phyloP scores from a whole-genome alignment of 2,888 invertebrate species.

The Rhabditoides inermis region DNA sequence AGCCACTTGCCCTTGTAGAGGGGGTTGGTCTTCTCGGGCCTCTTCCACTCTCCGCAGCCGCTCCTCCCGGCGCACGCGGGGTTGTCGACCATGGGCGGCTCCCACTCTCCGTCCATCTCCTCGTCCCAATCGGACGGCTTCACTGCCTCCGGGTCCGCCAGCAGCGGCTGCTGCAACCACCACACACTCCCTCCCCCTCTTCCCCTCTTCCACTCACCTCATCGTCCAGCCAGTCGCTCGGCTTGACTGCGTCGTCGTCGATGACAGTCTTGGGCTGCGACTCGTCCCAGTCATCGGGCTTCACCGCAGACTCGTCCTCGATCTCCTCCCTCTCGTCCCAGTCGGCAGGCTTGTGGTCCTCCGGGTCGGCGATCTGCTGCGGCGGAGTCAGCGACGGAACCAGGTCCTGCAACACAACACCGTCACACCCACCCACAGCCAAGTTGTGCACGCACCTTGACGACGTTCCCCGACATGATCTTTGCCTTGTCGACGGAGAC shows the following conservation, averaged over 20 bases:
- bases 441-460: conserved; percentile 22
- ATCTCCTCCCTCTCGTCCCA: conserved; percentile 79
- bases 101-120: conserved; percentile 98
- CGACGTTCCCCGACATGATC: conserved; percentile 36
- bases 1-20: conserved; percentile 77
- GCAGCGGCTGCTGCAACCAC: conserved; percentile 60
- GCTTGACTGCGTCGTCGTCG: conserved; percentile 39
- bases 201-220: no score
- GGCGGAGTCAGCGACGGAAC: conserved; percentile 85
- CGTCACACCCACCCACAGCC: not conserved
- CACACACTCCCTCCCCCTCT: not conserved
- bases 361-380: conserved; percentile 82
- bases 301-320: conserved; percentile 60
- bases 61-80: conserved; percentile 58
- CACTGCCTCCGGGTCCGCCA: conserved; percentile 73
- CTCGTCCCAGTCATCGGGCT: conserved; percentile 82
- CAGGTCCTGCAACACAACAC: conserved; percentile 26
- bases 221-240: conserved; percentile 64
- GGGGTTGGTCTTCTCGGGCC: conserved; percentile 60
- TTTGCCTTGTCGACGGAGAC: conserved; percentile 70
- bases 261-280: conserved; percentile 79
- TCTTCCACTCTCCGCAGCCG: conserved; percentile 85
- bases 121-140: conserved; percentile 93
- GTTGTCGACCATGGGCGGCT: conserved; percentile 66
- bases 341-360: conserved; percentile 71